phyloP scores from a whole-genome alignment of 2,113 vertebrate genomes.

The Neotragus moschatus region DNA sequence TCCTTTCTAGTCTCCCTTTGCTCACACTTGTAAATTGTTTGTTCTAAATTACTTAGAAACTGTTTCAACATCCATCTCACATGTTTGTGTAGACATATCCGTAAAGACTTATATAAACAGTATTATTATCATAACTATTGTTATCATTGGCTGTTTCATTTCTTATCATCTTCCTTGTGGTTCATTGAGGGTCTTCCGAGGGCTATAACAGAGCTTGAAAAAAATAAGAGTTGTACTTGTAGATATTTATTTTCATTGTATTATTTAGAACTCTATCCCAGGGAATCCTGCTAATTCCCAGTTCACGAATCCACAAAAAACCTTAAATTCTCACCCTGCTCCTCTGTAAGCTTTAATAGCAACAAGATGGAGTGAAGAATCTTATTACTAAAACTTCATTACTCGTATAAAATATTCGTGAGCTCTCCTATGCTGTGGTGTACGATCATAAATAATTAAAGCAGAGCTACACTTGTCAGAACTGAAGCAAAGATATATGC shows the following conservation, averaged over 20 bases:
- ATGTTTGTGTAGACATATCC: slow-evolving; percentile 50
- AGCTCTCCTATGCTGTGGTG: slow-evolving; percentile 47
- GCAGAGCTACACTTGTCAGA: slow-evolving; percentile 51
- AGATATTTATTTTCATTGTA: slow-evolving; percentile 73
- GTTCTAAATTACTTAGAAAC: slow-evolving; percentile 65
- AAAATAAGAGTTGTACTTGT: slow-evolving; percentile 51
- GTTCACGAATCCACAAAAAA: slow-evolving; percentile 63
- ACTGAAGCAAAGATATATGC: slow-evolving; percentile 33
- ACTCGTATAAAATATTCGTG: slow-evolving; percentile 52
- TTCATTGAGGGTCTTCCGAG: slow-evolving; percentile 60
- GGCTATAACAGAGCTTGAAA: slow-evolving; percentile 64
- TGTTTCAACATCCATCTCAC: slow-evolving; percentile 38
- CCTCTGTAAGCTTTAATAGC: slow-evolving; percentile 41
- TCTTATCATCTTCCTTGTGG: slow-evolving; percentile 69
- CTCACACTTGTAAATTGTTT: slow-evolving; percentile 17
- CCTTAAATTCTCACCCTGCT: slow-evolving; percentile 61
- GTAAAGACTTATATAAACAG: slow-evolving; percentile 49
- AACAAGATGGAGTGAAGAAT: slow-evolving; percentile 39
- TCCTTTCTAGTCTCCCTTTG: neutral
- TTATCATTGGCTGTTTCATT: slow-evolving; percentile 68
- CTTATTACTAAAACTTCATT: slow-evolving; percentile 66
- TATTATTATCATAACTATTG: slow-evolving; percentile 66
- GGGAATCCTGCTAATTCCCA: slow-evolving; percentile 65
- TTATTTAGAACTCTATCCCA: slow-evolving; percentile 66
- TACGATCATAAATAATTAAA: slow-evolving; percentile 70